Evolutionary conservation across 2,888 invertebrate species (phyloP), one percentile per base, ranked within the genome.

Genomic region (Cordylochernes scorpioides): DNA sequence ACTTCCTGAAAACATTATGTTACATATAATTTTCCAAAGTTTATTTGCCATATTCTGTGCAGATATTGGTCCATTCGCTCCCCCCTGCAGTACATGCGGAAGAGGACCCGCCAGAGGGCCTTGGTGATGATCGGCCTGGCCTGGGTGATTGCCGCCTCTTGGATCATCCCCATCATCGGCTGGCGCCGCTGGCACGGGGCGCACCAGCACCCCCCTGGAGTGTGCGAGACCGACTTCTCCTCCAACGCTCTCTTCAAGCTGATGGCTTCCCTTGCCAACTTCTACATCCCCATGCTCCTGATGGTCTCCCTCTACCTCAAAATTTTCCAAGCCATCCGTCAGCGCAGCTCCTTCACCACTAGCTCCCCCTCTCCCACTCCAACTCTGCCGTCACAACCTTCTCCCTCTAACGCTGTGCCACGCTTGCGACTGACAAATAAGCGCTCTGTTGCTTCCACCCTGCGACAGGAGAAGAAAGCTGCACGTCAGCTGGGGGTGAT

Each of bases 401-500:
- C n/a, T 13, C 10, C 24, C 14, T 7, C 19, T 18, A 15, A 28
- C 29, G 29, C 32, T 9, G 17, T 33, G n/a, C n/a, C n/a, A n/a
- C 28, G 24, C 12, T 10, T 33, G 17, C 12, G 32, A 6, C 31
- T 33, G 1, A 33, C 33, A 15, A n/a, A n/a, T n/a, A n/a, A n/a
- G n/a, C 17, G 17, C 12, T 29, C 10, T 12, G 14, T 22, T 10
- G 35, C 39, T 16, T 15, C 33, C 15, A 30, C 29, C 19, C 38
- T 44, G 15, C 27, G 40, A 21, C 42, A 50, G 25, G 53, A 57
- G 33, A 51, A 55, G 29, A 58, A 63, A 40, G 62, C 63, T 4
- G 62, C 62, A 3, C 49, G 60, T 22, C 63, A 64, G 34, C 49
- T 63, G 5, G 62, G 63, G 1, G 61, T 63, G 9, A 63, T 63